Percentiles rank a stretch among this genome's conserved stretches.
Evolutionary conservation across 2,888 invertebrate species (phyloP).

Genomic region (Metacarcinus magister): DNA sequence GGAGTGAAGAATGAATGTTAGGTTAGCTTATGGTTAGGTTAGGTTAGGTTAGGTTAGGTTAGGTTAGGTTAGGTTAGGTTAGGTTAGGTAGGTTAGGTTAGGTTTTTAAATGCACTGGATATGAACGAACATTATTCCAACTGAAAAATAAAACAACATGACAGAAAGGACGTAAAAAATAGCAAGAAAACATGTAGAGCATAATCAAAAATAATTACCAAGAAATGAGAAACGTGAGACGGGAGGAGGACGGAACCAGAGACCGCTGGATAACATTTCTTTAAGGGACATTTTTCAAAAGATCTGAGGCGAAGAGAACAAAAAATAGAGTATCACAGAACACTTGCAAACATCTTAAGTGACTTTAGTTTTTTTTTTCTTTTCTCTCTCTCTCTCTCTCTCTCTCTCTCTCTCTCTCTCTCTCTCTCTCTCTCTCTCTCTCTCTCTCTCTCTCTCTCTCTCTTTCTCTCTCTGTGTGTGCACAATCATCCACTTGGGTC

Average conservation of each 20-base stretch:
- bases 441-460: conserved; percentile 26
- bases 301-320: not conserved
- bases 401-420: conserved; percentile 11
- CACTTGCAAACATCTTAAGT: not conserved
- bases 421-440: conserved; percentile 26
- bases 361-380: not conserved
- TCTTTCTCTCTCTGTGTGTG: not conserved
- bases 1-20: too few relatives aligned
- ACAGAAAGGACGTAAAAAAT: too few relatives aligned
- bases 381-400: not conserved
- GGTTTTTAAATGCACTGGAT: too few relatives aligned
- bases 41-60: too few relatives aligned
- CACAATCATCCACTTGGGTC: conserved; percentile 28
- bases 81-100: too few relatives aligned
- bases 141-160: too few relatives aligned
- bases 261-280: not conserved
- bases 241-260: not conserved
- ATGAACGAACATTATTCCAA: too few relatives aligned
- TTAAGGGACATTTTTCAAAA: not conserved
- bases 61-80: too few relatives aligned
- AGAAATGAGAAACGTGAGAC: not conserved
- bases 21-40: too few relatives aligned
- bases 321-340: not conserved
- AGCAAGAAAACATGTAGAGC: not conserved
- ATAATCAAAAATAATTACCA: not conserved